Percentiles rank a stretch among this genome's conserved stretches.
phyloP scores from a whole-genome alignment of 2,888 invertebrate genomes.

The Rugalucina vietnamica region DNA sequence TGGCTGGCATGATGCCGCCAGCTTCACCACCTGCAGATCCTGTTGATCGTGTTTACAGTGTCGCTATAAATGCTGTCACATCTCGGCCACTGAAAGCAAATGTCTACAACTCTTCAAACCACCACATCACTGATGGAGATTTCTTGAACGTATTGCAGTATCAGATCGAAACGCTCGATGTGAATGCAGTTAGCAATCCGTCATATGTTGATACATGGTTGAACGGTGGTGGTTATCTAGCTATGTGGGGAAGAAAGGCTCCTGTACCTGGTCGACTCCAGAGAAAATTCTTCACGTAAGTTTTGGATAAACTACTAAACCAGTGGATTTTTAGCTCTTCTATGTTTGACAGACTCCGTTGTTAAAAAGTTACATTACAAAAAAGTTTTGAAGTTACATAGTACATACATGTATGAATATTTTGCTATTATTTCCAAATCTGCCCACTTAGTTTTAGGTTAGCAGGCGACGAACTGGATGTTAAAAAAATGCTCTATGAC shows the following conservation, averaged over 20 bases:
- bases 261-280: slow-evolving; percentile 30
- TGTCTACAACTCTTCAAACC: slow-evolving; percentile 1
- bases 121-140: slow-evolving; percentile 5
- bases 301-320: too few species aligned
- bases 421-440: too few species aligned
- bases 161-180: slow-evolving; percentile 33
- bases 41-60: slow-evolving; percentile 20
- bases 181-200: slow-evolving; percentile 8
- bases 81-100: slow-evolving; percentile 32
- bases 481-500: too few species aligned
- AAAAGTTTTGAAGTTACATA: too few species aligned
- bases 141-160: slow-evolving; percentile 16
- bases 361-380: too few species aligned
- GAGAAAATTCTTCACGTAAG: slow-evolving; percentile 40
- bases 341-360: too few species aligned
- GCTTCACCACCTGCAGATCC: background rate
- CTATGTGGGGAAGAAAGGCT: slow-evolving; percentile 37
- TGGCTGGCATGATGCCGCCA: slow-evolving; percentile 16
- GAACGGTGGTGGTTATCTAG: slow-evolving; percentile 26
- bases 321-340: too few species aligned
- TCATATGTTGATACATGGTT: slow-evolving; percentile 33
- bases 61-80: slow-evolving; percentile 15
- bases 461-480: too few species aligned
- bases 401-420: too few species aligned
- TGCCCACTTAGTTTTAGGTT: too few species aligned